Conservation (phyloP, 2,113 vertebrate species). For the Casuarius casuarius region DNA sequence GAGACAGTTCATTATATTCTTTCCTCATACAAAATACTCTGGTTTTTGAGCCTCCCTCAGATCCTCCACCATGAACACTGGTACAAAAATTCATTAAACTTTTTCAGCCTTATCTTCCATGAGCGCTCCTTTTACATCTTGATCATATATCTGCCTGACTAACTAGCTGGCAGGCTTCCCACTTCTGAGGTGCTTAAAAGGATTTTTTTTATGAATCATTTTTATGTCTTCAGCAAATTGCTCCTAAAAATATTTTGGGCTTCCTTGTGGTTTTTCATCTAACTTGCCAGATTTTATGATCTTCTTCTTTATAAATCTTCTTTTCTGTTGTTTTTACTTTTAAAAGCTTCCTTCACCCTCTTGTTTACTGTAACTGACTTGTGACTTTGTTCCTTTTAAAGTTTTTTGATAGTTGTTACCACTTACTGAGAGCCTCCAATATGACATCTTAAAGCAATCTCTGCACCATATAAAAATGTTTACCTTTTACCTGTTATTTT, state of each 20-base stretch:
- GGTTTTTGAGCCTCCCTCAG: not conserved
- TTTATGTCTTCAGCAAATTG: slow-evolving; percentile 29
- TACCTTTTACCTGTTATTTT: not conserved
- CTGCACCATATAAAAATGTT: not conserved
- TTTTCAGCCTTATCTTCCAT: slow-evolving; percentile 44
- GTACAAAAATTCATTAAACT: slow-evolving; percentile 47
- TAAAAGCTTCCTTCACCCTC: not conserved
- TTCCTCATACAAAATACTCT: not conserved
- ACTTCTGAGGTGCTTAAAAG: slow-evolving; percentile 8
- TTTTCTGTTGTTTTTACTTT: not conserved
- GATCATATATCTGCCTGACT: slow-evolving; percentile 52
- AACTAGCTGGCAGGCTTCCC: slow-evolving; percentile 43
- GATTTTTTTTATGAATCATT: not conserved
- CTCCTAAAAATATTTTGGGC: slow-evolving; percentile 22
- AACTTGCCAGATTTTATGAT: not conserved
- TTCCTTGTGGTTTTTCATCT: not conserved
- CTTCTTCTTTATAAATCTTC: not conserved
- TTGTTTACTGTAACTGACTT: not conserved
- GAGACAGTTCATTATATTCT: slow-evolving; percentile 2
- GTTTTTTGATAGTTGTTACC: not conserved
- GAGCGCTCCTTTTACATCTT: slow-evolving; percentile 58
- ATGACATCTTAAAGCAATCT: not conserved
- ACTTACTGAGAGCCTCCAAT: not conserved
- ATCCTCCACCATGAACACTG: slow-evolving; percentile 31
- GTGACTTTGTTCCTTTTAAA: not conserved